These are phyloP conservation scores for Pseudocheirus occidentalis DNA, from an alignment of 2,797 vertebrate species.

Conservation along the genomic window DNA sequence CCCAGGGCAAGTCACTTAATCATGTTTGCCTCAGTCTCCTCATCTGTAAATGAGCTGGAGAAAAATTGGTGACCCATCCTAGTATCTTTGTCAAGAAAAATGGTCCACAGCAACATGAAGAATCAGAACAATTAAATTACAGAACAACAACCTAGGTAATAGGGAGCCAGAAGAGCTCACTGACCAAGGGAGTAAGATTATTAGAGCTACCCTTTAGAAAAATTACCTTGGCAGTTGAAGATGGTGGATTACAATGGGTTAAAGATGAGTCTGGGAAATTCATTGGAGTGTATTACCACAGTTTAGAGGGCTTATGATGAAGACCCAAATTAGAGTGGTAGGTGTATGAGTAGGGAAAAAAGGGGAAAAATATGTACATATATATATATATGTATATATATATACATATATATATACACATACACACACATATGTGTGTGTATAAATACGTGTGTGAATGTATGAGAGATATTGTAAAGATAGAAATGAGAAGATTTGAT, in stretches of 20 bases:
- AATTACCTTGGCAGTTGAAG: background rate
- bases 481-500: no score
- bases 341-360: background rate
- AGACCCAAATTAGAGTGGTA: background rate
- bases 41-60: background rate
- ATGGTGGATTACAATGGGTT: background rate
- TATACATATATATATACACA: no score
- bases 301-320: background rate
- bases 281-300: background rate
- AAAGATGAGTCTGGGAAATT: background rate
- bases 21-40: background rate
- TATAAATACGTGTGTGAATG: no score
- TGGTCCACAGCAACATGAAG: background rate
- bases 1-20: background rate
- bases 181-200: background rate
- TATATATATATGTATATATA: no score
- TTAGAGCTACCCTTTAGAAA: background rate
- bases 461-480: no score
- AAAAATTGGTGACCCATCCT: background rate
- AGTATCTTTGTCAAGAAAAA: background rate
- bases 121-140: background rate
- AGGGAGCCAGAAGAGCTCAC: background rate
- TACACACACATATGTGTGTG: no score
- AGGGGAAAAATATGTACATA: no score
- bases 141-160: background rate